These are phyloP conservation scores for Drosophila siamana DNA, from an alignment of 2,888 invertebrate genomes.

Conservation along the genomic window DNA sequence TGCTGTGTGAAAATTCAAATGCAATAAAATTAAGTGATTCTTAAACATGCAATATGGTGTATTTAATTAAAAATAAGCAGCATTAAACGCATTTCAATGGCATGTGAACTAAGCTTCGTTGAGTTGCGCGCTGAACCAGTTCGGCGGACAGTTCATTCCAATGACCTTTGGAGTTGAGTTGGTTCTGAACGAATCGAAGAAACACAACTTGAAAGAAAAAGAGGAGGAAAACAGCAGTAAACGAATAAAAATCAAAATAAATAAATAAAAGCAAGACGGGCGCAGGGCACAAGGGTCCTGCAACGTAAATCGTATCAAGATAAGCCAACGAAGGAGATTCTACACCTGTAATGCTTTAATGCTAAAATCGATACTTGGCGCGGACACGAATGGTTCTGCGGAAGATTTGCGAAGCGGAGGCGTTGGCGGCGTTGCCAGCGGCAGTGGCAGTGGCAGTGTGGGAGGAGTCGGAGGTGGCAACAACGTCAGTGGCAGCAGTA, in stretches of 20 bases:
- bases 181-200: conserved; percentile 8
- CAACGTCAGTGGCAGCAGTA: too few species aligned
- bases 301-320: conserved; percentile 56
- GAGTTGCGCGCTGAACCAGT: neutral
- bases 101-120: neutral
- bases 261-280: conserved; percentile 9
- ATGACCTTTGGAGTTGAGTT: conserved; percentile 4
- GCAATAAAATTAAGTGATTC: too few species aligned
- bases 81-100: neutral
- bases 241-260: conserved; percentile 10
- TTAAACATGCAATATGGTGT: neutral
- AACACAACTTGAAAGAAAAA: conserved; percentile 7
- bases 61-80: neutral
- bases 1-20: too few species aligned
- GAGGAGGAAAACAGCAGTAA: conserved; percentile 21
- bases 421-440: conserved; percentile 58
- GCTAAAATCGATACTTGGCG: conserved; percentile 84
- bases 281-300: conserved; percentile 41
- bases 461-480: conserved; percentile 48
- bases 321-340: conserved; percentile 78
- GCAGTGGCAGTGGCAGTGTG: conserved; percentile 44
- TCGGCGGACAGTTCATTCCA: neutral
- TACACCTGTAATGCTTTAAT: conserved; percentile 84
- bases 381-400: conserved; percentile 81
- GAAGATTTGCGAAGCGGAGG: conserved; percentile 72